Percentiles rank a stretch among this genome's conserved stretches.
Evolutionary conservation across 2,113 vertebrate genomes (phyloP).

Genomic region (Alligator mississippiensis): DNA sequence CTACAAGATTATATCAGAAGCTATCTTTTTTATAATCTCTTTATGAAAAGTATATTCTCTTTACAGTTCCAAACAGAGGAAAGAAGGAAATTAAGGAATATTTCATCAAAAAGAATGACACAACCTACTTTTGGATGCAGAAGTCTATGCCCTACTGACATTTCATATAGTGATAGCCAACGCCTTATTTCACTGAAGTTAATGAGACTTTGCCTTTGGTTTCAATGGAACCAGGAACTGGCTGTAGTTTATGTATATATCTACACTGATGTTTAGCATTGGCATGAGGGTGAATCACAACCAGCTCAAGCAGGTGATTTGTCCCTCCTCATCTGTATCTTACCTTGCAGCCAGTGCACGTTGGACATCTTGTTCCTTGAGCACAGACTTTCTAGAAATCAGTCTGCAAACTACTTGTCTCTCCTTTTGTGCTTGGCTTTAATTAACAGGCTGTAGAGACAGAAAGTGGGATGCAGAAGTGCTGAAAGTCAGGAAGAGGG

Average conservation of each 20-base stretch:
- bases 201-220: constrained; percentile 56
- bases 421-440: too few relatives aligned
- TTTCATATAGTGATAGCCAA: constrained; percentile 25
- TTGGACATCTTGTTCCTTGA: too few relatives aligned
- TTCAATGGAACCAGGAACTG: background rate
- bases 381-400: too few relatives aligned
- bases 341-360: too few relatives aligned
- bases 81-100: constrained; percentile 47
- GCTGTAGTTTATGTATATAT: background rate
- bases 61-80: background rate
- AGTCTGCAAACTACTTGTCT: too few relatives aligned
- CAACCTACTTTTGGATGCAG: constrained; percentile 50
- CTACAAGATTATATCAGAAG: constrained; percentile 22
- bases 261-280: too few relatives aligned
- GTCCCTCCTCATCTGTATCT: too few relatives aligned
- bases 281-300: too few relatives aligned
- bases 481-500: too few relatives aligned
- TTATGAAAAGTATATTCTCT: constrained; percentile 29
- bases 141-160: background rate
- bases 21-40: constrained; percentile 19
- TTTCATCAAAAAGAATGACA: constrained; percentile 37
- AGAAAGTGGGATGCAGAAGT: too few relatives aligned
- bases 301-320: too few relatives aligned
- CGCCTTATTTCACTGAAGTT: background rate
- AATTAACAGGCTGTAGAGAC: too few relatives aligned